These are phyloP conservation scores for Tupiocoris notatus DNA, from an alignment of 2,888 invertebrate genomes.

Conservation along the genomic window DNA sequence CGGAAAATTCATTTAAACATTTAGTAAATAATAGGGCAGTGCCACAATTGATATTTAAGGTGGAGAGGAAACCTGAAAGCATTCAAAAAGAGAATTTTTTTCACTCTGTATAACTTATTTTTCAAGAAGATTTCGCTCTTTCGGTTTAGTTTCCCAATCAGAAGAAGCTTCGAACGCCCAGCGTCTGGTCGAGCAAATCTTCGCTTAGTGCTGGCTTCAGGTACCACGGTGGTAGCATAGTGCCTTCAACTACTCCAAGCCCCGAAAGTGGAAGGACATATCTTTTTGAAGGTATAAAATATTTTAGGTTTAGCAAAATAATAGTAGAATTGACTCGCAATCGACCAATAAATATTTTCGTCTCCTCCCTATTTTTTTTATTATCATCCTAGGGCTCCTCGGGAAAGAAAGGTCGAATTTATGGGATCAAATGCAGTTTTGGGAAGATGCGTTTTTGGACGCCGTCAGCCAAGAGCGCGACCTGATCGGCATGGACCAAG, in stretches of 20 bases:
- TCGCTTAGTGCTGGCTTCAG: slow-evolving; percentile 82
- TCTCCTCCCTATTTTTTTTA: background rate
- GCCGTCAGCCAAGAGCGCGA: slow-evolving; percentile 96
- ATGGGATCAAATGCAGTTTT: slow-evolving; percentile 99
- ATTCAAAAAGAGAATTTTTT: too few species aligned
- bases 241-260: slow-evolving; percentile 78
- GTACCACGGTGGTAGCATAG: slow-evolving; percentile 81
- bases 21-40: too few species aligned
- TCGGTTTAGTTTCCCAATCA: slow-evolving; percentile 63
- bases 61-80: too few species aligned
- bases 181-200: slow-evolving; percentile 91
- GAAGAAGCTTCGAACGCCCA: slow-evolving; percentile 77
- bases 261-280: slow-evolving; percentile 88
- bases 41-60: too few species aligned
- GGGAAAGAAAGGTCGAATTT: slow-evolving; percentile 79
- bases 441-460: slow-evolving; percentile 98
- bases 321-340: background rate
- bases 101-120: too few species aligned
- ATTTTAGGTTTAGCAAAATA: too few species aligned
- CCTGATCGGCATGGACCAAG: slow-evolving; percentile 99
- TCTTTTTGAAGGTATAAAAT: slow-evolving; percentile 76
- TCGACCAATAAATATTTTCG: background rate
- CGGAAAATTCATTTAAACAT: too few species aligned
- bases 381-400: slow-evolving; percentile 56
- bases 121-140: too few species aligned